Conservation (phyloP, 2,113 vertebrate species). For the Callipepla californica region DNA sequence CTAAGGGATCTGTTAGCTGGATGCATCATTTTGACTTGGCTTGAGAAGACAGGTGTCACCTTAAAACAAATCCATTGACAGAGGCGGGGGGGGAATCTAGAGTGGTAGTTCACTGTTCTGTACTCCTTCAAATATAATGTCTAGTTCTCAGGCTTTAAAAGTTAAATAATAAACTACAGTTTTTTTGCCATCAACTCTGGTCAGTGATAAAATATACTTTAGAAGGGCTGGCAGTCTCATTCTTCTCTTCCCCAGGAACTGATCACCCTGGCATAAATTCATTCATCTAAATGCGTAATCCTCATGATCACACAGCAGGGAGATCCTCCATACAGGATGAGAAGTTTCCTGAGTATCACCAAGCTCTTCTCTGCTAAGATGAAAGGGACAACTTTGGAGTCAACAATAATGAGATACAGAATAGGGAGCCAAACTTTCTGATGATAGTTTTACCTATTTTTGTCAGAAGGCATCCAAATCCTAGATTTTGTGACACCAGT, state of each 20-base stretch:
- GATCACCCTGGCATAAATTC: background rate
- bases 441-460: background rate
- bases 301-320: background rate
- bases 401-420: background rate
- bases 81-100: background rate
- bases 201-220: background rate
- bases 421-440: background rate
- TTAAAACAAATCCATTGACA: background rate
- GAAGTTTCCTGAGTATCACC: background rate
- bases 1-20: background rate
- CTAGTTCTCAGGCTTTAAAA: background rate
- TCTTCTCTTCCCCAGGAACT: background rate
- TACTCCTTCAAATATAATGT: background rate
- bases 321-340: background rate
- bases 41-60: background rate
- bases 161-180: background rate
- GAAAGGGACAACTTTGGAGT: background rate
- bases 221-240: background rate
- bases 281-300: accelerated
- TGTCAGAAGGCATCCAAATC: background rate
- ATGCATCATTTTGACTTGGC: background rate
- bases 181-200: background rate
- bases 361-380: background rate
- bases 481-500: background rate
- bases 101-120: background rate